Evolutionary conservation across 2,888 invertebrate species (phyloP), one percentile per base, ranked within the genome.

Genomic region (Parnassius orleans): DNA sequence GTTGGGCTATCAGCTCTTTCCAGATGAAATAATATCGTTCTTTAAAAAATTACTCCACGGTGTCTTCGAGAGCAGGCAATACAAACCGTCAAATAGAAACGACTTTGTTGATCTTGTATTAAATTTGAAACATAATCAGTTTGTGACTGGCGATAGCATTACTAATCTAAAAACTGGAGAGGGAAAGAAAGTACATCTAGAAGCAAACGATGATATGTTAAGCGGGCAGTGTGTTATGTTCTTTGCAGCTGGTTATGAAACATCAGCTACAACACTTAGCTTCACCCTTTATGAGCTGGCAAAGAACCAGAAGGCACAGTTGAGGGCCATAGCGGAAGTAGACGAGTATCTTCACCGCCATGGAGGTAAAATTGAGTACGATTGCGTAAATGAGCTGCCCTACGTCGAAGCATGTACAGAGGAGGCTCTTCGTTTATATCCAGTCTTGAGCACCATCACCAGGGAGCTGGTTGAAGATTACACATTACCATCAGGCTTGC

Each of bases 201-300:
- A 79, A 2, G 71, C 93, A 0, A 78, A 85, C 0, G 72, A 92
- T 11, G 81, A 90, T 2, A 72, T 93, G 47, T 67, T 94, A 7
- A 83, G 90, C 0, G 87, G 93, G 0, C 93, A 94, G 63, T 90
- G 93, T 2, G 80, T 92, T 9, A 68, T 90, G 0, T 93, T 94
- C 53, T 87, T 86, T 24, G 77, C 65, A 1, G 86, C 83, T 11
- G 86, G 87, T 2, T 86, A 73, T 41, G 85, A 87, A 42, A 83
- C 86, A 0, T 81, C 86, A 1, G 70, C 86, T 0, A 72, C 74
- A 0, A 80, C 81, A 0, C 64, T 80, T 11, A 71, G 73, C 10
- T 75, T 75, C 46, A 74, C 77, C 3, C 62, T 86, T 1, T 84
- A 69, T 55, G 83, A 85, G 61, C 62, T 86, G 0, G 80, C 33